Percentiles rank a stretch among this genome's conserved stretches.
phyloP scores from a whole-genome alignment of 1,140 invertebrate species.

The Drosophila ambigua region DNA sequence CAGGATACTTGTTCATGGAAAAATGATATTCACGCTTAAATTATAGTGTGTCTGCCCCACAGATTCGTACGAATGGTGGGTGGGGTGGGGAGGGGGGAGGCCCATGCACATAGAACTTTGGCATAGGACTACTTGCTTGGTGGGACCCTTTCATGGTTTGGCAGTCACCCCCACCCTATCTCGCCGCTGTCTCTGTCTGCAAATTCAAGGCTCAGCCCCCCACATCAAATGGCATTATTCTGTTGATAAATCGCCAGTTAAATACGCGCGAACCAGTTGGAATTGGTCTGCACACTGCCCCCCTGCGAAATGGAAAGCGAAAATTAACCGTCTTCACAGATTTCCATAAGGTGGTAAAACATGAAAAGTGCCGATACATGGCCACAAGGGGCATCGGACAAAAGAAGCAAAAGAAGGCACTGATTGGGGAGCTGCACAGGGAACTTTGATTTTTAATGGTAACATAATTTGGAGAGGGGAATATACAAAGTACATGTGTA shows the following conservation, averaged over 20 bases:
- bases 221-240: conserved; percentile 54
- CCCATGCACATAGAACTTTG: not conserved
- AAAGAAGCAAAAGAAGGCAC: too few species aligned
- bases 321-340: conserved; percentile 14
- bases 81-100: not conserved
- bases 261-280: conserved; percentile 52
- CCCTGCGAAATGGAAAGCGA: conserved; percentile 29
- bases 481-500: too few species aligned
- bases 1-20: conserved; percentile 82
- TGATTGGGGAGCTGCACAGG: too few species aligned
- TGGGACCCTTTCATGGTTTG: conserved; percentile 6
- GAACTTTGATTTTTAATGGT: too few species aligned
- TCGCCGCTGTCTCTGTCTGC: conserved; percentile 4
- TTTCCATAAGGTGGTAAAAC: not conserved
- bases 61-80: conserved; percentile 32
- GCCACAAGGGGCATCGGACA: too few species aligned
- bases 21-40: conserved; percentile 82
- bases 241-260: conserved; percentile 53
- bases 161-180: not conserved
- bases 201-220: conserved; percentile 47
- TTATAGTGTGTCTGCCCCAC: conserved; percentile 73
- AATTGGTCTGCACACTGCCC: conserved; percentile 4
- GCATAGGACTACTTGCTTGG: not conserved
- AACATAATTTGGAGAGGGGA: too few species aligned
- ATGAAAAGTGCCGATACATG: too few species aligned